These are phyloP conservation scores for Agrilus planipennis DNA, from an alignment of 1,140 invertebrate species.

Conservation along the genomic window DNA sequence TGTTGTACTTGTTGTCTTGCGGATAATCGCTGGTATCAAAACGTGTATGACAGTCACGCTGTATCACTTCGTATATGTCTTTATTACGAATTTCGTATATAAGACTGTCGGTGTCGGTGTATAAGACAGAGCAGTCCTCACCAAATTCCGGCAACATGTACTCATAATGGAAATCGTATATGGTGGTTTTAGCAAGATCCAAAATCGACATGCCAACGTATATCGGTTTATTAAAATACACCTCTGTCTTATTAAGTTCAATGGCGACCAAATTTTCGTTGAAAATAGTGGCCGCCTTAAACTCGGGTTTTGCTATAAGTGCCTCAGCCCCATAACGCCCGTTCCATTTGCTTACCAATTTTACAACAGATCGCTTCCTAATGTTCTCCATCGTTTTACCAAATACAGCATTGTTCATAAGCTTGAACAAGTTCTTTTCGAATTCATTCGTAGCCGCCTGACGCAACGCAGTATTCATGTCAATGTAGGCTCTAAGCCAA, in stretches of 20 bases:
- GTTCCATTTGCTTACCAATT: conserved; percentile 2
- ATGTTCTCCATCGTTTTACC: conserved; percentile 18
- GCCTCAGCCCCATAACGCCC: conserved; percentile 13
- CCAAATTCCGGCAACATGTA: conserved; percentile 11
- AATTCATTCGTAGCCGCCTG: conserved; percentile 32
- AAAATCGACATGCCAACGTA: conserved; percentile 15
- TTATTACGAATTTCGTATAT: conserved; percentile 20
- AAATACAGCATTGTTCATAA: conserved; percentile 28
- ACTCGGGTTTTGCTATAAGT: conserved; percentile 26
- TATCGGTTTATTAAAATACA: conserved; percentile 23
- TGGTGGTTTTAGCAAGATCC: conserved; percentile 16
- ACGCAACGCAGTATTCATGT: conserved; percentile 29
- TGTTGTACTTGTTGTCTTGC: conserved; percentile 15
- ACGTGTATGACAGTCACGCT: conserved; percentile 6
- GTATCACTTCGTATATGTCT: conserved; percentile 21
- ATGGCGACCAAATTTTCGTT: conserved; percentile 22
- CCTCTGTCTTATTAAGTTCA: conserved; percentile 18
- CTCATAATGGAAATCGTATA: conserved; percentile 19
- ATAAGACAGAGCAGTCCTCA: conserved; percentile 17
- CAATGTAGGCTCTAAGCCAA: conserved; percentile 37
- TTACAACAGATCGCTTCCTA: conserved; percentile 16
- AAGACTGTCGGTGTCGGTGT: conserved; percentile 31
- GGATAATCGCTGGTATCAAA: conserved; percentile 18
- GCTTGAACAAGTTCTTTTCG: conserved; percentile 39
- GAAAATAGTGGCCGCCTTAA: conserved; percentile 22